phyloP scores from a whole-genome alignment of 2,797 vertebrate species.

The Coregonus ussuriensis region DNA sequence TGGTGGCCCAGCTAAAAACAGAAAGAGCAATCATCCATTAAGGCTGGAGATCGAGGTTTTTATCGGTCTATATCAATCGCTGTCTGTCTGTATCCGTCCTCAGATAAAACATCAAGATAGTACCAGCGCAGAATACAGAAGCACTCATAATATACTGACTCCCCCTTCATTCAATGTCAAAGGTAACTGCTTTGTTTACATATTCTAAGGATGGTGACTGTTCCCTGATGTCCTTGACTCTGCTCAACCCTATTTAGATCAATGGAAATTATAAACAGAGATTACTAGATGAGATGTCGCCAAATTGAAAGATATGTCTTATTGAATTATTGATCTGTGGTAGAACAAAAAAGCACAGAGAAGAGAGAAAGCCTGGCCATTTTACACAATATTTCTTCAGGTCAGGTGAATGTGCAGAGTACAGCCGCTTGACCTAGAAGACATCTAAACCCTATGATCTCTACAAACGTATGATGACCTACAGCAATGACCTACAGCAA shows the following conservation, averaged over 20 bases:
- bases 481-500: background rate
- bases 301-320: conserved; percentile 3
- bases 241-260: background rate
- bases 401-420: conserved; percentile 21
- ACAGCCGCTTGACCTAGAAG: too few relatives aligned
- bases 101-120: conserved; percentile 25
- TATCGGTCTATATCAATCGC: conserved; percentile 26
- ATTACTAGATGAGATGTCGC: background rate
- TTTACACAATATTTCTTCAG: background rate
- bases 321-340: too few relatives aligned
- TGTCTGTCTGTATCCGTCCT: conserved; percentile 28
- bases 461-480: too few relatives aligned
- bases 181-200: conserved; percentile 12
- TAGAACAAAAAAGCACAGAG: too few relatives aligned
- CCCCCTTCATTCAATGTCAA: background rate
- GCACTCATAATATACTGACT: conserved; percentile 15
- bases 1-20: background rate
- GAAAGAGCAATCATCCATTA: conserved; percentile 14
- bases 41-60: conserved; percentile 13
- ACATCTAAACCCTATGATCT: too few relatives aligned
- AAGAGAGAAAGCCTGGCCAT: background rate
- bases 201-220: background rate
- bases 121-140: conserved; percentile 2
- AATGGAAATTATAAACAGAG: conserved; percentile 1
- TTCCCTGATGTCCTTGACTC: background rate